Conservation (phyloP, 2,888 invertebrate genomes). For the Sinodicranocentrus sp. region DNA sequence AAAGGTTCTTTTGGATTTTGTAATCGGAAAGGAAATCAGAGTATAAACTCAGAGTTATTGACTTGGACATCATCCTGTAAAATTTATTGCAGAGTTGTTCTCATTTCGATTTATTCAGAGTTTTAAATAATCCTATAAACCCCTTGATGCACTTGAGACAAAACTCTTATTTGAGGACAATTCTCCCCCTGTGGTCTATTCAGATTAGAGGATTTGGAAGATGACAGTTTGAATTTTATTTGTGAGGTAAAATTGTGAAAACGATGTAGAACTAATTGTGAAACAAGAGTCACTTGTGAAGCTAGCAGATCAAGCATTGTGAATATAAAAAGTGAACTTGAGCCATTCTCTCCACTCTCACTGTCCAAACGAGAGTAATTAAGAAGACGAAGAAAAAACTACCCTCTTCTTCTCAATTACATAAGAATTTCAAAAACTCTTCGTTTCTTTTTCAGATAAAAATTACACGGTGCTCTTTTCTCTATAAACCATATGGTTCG, state of each 20-base stretch:
- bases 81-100: too few relatives aligned
- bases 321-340: background rate
- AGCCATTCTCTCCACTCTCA: background rate
- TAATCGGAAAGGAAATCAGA: constrained; percentile 29
- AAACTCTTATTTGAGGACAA: too few relatives aligned
- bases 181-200: too few relatives aligned
- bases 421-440: background rate
- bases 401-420: background rate
- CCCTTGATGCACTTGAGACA: too few relatives aligned
- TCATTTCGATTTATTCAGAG: too few relatives aligned
- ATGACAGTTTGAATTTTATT: too few relatives aligned
- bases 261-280: background rate
- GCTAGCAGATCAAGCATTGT: background rate
- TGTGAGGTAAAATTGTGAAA: too few relatives aligned
- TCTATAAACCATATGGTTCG: constrained; percentile 16
- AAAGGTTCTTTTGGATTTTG: constrained; percentile 3
- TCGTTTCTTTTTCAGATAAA: background rate
- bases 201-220: too few relatives aligned
- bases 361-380: constrained; percentile 9
- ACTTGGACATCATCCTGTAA: too few relatives aligned
- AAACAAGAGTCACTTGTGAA: constrained; percentile 27
- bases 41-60: too few relatives aligned
- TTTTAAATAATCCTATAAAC: too few relatives aligned
- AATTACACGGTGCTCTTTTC: constrained; percentile 3
- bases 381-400: background rate